A percentile compares a stretch with the other conserved stretches of the same genome.
Evolutionary conservation across 2,797 vertebrate genomes (phyloP).

Genomic region (Pipistrellus kuhlii): DNA sequence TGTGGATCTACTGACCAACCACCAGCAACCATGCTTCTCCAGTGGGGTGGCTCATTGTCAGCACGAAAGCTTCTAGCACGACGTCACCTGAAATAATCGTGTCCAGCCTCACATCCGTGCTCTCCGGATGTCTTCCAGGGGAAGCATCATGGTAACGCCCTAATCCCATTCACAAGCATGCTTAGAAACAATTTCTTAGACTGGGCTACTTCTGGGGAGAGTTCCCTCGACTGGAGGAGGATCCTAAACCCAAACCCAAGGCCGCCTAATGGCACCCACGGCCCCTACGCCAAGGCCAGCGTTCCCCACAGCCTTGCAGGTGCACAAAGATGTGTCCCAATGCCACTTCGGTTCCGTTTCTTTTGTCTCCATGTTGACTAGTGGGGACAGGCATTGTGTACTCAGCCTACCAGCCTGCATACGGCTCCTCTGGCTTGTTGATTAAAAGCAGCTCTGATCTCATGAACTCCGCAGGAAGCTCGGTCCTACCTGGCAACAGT

Average conservation of each 20-base stretch:
- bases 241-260: background rate
- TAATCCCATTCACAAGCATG: background rate
- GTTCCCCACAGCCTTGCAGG: background rate
- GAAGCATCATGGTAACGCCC: background rate
- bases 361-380: conserved; percentile 22
- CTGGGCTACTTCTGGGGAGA: conserved; percentile 12
- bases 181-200: conserved; percentile 44
- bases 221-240: background rate
- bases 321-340: background rate
- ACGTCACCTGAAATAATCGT: background rate
- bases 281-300: background rate
- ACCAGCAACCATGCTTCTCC: background rate
- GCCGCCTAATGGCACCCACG: background rate
- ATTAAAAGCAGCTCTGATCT: conserved; percentile 45
- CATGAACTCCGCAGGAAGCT: conserved; percentile 58
- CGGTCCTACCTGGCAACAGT: conserved; percentile 52
- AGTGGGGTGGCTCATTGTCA: background rate
- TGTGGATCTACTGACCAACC: conserved; percentile 17
- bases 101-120: background rate
- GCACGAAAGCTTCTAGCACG: background rate
- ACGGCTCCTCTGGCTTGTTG: background rate
- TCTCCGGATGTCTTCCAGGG: background rate
- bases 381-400: background rate
- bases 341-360: background rate
- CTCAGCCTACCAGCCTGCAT: background rate